Conservation (phyloP, 2,797 vertebrate genomes). For the Lacerta agilis region DNA sequence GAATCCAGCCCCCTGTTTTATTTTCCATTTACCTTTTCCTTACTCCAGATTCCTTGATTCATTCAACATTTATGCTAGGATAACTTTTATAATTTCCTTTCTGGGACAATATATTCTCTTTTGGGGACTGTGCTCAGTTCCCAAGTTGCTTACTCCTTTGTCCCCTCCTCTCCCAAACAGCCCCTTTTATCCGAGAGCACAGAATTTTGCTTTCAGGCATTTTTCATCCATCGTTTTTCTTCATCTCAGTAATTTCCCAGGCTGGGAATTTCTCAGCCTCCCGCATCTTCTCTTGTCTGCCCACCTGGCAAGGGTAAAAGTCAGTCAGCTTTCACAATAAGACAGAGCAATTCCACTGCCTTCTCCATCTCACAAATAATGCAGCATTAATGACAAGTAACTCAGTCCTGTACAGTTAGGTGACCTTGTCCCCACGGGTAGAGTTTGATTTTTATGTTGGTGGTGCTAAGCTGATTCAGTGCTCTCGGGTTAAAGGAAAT, state of each 20-base stretch:
- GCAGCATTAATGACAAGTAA: background rate
- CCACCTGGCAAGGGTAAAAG: background rate
- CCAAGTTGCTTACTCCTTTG: background rate
- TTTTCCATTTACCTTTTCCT: background rate
- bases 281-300: background rate
- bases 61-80: background rate
- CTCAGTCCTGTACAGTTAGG: background rate
- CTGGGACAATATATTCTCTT: background rate
- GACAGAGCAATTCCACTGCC: background rate
- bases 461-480: background rate
- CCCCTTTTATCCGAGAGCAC: background rate
- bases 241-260: background rate
- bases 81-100: background rate
- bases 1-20: background rate
- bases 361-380: conserved; percentile 3
- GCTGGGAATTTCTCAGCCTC: background rate
- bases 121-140: background rate
- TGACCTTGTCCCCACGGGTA: conserved; percentile 8
- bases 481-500: conserved; percentile 10
- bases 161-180: background rate
- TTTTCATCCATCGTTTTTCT: background rate
- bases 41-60: background rate
- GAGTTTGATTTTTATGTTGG: conserved; percentile 4
- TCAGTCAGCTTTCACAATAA: background rate
- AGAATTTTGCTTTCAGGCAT: background rate